Evolutionary conservation across 2,113 vertebrate genomes (phyloP), one percentile per base, ranked within the genome.

Genomic region (Salvelinus alpinus): DNA sequence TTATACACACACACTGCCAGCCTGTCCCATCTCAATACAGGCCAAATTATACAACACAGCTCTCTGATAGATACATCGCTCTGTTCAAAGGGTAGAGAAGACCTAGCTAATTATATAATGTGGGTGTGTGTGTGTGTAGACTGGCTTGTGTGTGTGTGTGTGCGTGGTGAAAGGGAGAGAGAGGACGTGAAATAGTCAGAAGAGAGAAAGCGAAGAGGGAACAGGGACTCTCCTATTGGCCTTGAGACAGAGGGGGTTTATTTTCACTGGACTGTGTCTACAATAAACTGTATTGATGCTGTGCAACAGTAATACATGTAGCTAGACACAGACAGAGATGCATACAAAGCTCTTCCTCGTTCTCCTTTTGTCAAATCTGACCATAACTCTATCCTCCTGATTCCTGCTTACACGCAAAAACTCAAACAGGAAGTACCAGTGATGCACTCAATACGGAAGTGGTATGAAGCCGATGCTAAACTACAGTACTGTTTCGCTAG

Each of bases 21-120:
- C 78, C 82, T 83, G 84, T 86, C 77, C 77, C 76, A 80, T 87
- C 77, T 64, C 29, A 51, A 25, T 47, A 51, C 5, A 22, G 65
- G 72, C 51, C 79, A 54, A 54, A 54, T 54, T 83, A 27, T 70
- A 83, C 75, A 78, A 73, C 80, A 70, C 51, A 72, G 57, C 72
- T 48, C 74, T 82, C 77, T 75, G 16, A 27, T 74, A 82, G 60
- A 79, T 79, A 80, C 77, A 82, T 73, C 54, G 48, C 78, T 80
- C 78, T 68, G 75, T 70, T 84, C 62, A 72, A 76, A 81, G 80
- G 74, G 79, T 72, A 78, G 66, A 76, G 38, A 44, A 44, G 38
- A 44, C 38, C 38, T 44, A 44, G 9, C 38, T 44, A 44, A 44
- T 59, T 65, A 70, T 54, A 70, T 34, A 13, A 7, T 38, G 47